These are phyloP conservation scores for Ephestia elutella DNA, from an alignment of 1,140 invertebrate genomes.

Conservation along the genomic window DNA sequence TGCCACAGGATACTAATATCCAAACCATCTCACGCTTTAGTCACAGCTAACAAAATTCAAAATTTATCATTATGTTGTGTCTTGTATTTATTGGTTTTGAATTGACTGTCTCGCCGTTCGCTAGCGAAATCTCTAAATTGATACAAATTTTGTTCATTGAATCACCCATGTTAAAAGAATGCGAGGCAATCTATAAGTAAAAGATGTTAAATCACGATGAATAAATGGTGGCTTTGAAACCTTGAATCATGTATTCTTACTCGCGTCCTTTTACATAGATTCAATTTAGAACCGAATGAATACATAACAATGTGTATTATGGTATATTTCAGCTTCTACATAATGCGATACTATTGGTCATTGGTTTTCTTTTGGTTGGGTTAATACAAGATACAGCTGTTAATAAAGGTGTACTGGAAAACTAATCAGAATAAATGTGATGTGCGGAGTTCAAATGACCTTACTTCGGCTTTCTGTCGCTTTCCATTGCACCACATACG, in stretches of 20 bases:
- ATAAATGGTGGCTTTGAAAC: neutral
- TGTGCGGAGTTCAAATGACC: conserved; percentile 41
- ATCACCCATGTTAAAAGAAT: neutral
- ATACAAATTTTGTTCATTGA: neutral
- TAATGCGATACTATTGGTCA: conserved; percentile 69
- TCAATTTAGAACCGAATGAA: conserved; percentile 16
- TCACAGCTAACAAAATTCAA: conserved; percentile 73
- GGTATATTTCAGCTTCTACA: conserved; percentile 71
- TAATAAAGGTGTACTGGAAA: conserved; percentile 68
- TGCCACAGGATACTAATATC: conserved; percentile 40
- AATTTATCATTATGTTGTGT: conserved; percentile 70
- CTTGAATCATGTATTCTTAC: neutral
- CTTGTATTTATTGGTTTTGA: conserved; percentile 75
- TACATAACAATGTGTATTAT: conserved; percentile 57
- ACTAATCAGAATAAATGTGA: conserved; percentile 58
- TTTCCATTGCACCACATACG: conserved; percentile 71
- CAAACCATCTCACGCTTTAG: conserved; percentile 68
- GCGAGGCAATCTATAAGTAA: neutral
- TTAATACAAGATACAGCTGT: conserved; percentile 76
- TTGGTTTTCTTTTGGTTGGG: conserved; percentile 74
- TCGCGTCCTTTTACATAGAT: neutral
- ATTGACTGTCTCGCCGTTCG: conserved; percentile 37
- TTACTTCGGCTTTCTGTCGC: conserved; percentile 65
- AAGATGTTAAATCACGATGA: neutral
- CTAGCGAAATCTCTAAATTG: conserved; percentile 35